Evolutionary conservation across 1,140 invertebrate genomes (phyloP).

Genomic region (Neodiprion lecontei): DNA sequence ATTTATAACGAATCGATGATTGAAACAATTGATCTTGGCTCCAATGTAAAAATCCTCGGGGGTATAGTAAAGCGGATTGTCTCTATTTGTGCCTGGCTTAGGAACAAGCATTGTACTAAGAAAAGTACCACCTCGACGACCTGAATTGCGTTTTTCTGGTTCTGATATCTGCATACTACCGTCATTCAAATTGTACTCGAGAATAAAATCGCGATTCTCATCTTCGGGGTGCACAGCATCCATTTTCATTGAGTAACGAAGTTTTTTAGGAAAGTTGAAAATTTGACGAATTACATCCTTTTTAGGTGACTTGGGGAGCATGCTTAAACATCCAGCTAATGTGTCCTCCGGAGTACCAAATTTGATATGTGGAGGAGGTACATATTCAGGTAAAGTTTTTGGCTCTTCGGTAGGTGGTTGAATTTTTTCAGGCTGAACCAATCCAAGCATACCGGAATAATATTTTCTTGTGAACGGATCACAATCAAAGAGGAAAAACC

Average conservation of each 20-base stretch:
- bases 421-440: slow-evolving; percentile 52
- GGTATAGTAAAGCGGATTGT: slow-evolving; percentile 69
- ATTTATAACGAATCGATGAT: slow-evolving; percentile 71
- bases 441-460: slow-evolving; percentile 63
- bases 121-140: slow-evolving; percentile 74
- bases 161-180: slow-evolving; percentile 70
- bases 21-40: slow-evolving; percentile 68
- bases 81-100: slow-evolving; percentile 69
- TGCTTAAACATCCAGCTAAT: slow-evolving; percentile 70
- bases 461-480: slow-evolving; percentile 82
- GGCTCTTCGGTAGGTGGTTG: slow-evolving; percentile 12
- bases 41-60: slow-evolving; percentile 75
- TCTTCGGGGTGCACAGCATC: slow-evolving; percentile 75
- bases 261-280: slow-evolving; percentile 67
- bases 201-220: slow-evolving; percentile 67
- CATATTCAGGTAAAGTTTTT: slow-evolving; percentile 23
- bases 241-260: slow-evolving; percentile 71
- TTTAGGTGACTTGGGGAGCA: slow-evolving; percentile 73
- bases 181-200: slow-evolving; percentile 72
- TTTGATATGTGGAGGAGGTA: slow-evolving; percentile 70
- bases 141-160: slow-evolving; percentile 69
- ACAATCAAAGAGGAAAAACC: slow-evolving; percentile 81
- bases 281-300: slow-evolving; percentile 72
- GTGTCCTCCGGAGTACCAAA: slow-evolving; percentile 80
- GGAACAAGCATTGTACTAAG: slow-evolving; percentile 71